A percentile compares a stretch with the other conserved stretches of the same genome.
phyloP scores from a whole-genome alignment of 2,797 vertebrate species.

The Helicolenus hilgendorfi region DNA sequence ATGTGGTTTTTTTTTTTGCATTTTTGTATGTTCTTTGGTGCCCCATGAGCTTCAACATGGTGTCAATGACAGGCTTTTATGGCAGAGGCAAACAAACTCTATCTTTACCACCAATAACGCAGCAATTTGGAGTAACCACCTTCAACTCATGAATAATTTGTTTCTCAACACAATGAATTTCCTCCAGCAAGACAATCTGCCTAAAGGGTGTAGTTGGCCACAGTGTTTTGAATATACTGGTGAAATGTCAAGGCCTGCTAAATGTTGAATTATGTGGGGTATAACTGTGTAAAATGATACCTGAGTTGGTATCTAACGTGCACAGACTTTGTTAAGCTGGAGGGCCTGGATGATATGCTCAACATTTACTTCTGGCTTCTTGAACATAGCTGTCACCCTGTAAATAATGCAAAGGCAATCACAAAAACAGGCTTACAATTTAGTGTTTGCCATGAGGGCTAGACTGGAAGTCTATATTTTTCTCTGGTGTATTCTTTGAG shows the following conservation, averaged over 20 bases:
- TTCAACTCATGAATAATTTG: constrained; percentile 65
- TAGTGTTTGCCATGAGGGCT: not conserved
- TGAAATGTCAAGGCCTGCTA: constrained; percentile 20
- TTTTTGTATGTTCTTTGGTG: not conserved
- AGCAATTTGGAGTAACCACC: constrained; percentile 33
- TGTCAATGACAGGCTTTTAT: not conserved
- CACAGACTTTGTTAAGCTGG: not conserved
- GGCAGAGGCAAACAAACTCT: not conserved
- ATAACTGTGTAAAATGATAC: constrained; percentile 23
- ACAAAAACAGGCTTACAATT: not conserved
- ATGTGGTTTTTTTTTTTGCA: not conserved
- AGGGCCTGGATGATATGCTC: not conserved
- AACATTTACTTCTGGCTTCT: not conserved
- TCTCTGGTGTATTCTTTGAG: not conserved
- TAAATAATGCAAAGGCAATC: constrained; percentile 35
- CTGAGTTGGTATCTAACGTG: not conserved
- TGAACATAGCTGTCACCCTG: not conserved
- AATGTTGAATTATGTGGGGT: not conserved
- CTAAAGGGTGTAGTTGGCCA: constrained; percentile 10
- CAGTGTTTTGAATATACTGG: not conserved
- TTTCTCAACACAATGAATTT: constrained; percentile 56
- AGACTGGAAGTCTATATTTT: not conserved
- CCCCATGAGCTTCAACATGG: not conserved
- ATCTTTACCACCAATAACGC: not conserved
- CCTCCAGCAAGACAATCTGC: constrained; percentile 17